Evolutionary conservation across 2,113 vertebrate species (phyloP), one percentile per base, ranked within the genome.

Genomic region (Echinops telfairi): DNA sequence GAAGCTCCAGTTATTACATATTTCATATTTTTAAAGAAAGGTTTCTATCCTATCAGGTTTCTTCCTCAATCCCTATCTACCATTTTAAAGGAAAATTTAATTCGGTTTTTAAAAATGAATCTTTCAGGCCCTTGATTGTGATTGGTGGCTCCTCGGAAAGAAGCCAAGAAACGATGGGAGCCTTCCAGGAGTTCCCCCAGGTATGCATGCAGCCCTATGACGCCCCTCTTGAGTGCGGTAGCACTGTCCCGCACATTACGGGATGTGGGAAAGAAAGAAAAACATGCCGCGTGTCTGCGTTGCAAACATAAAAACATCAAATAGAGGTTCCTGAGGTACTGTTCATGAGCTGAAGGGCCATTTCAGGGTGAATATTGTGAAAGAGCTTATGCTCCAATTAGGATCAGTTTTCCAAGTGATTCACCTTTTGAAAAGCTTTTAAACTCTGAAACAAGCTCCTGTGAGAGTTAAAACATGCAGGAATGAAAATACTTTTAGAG

Each of bases 131-230:
- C 40, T 98, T 99, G 96, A 91, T 99, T 96, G 99, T 99, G 92
- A 98, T 99, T 66, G 99, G 98, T 70, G 99, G 99, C 47, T 99
- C 99, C 76, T 99, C 99, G 53, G 99, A 99, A 98, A 98, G 96
- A 96, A 98, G 98, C 97, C 99, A 99, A 93, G 99, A 99, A 97
- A 99, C 98, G 20, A 98, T 99, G 97, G 99, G 99, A 86, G 99
- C 99, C 70, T 99, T 99, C 96, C 99, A 99, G 96, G 99, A 99
- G 97, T 99, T 99, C 89, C 99, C 99, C 87, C 99, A 99, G 99
- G 99, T 99, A 98, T 1, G 0, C 2, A 66, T 3, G 0, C 2
- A 64, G 3, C 33, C 11, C 76, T 47, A 40, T 0, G 27, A 12
- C 15, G 88, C 90, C 79, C 53, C 83, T 5, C 31, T 38, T n/a